Evolutionary conservation across 2,797 vertebrate genomes (phyloP).

Genomic region (Crax fasciolata): DNA sequence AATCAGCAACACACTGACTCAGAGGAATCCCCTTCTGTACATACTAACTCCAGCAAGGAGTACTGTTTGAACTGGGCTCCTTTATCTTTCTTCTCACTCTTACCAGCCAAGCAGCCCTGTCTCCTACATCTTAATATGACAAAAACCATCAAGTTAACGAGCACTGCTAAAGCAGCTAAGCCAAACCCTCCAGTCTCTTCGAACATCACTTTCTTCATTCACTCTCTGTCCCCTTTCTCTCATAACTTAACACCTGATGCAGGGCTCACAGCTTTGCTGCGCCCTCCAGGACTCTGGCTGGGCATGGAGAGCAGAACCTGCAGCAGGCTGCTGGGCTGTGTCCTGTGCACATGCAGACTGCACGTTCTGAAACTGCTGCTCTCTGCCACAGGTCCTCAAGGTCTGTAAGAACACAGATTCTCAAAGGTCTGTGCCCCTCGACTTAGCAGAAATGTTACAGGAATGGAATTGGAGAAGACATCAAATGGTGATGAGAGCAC

Average conservation of each 20-base stretch:
- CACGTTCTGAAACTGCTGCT: background rate
- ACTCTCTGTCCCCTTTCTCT: no score
- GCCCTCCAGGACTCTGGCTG: rapidly evolving
- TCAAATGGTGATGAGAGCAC: rapidly evolving
- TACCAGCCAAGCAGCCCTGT: background rate
- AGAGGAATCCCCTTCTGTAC: background rate
- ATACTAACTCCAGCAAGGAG: no score
- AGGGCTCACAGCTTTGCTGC: rapidly evolving
- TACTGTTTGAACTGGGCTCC: rapidly evolving
- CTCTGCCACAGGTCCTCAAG: background rate
- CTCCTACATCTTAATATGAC: background rate
- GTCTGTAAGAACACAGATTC: background rate
- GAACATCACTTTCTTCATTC: rapidly evolving
- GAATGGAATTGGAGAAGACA: rapidly evolving
- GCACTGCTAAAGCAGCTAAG: background rate
- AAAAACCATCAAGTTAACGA: background rate
- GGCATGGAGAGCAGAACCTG: background rate
- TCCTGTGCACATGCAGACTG: rapidly evolving
- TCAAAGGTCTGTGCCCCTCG: background rate
- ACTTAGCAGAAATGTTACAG: rapidly evolving
- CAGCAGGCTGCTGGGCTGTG: background rate
- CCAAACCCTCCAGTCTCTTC: background rate
- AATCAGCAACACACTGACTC: background rate
- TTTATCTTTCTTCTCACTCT: background rate
- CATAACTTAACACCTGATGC: rapidly evolving